Evolutionary conservation across 1,140 invertebrate genomes (phyloP), one percentile per base, ranked within the genome.

Genomic region (Protaetia brevitarsis): DNA sequence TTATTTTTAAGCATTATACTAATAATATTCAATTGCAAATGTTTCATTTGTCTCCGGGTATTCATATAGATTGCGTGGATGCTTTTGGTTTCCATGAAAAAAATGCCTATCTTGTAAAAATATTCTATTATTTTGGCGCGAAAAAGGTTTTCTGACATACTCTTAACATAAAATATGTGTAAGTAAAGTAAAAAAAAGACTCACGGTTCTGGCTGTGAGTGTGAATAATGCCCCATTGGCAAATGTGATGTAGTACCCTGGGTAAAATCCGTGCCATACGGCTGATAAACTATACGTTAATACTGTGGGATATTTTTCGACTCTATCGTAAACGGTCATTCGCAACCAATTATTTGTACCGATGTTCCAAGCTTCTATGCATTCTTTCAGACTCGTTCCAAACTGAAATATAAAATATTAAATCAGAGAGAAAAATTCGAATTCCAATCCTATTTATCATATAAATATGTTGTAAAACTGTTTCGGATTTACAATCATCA

Each of bases 221-320:
- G 95, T 97, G 74, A 96, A 91, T 1, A 98, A 72, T 0, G 93
- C 93, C 8, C 90, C 95, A 26, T 87, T 89, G 26, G 92, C 84
- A 80, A 99, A 99, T 0, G 95, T 96, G 31, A 98, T 76, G 79
- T 98, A 99, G 82, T 99, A 99, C 8, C 97, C 96, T 4, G 95
- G 95, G 81, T 97, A 95, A 79, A 97, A 97, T 63, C 93, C 97
- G 82, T 99, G 97, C 97, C 97, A 99, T 23, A 98, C 75, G 13
- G 95, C 95, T 23, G 94, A 97, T 56, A 97, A 81, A 1, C 87
- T 80, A 80, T 96, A 98, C 1, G 95, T 97, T 45, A 88, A 83
- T 10, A 88, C 69, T 29, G 87, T 88, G 68, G 86, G 82, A 72
- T 85, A 83, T 56, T 80, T 80, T 30, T 82, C 80, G 26, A 87